Percentiles rank a stretch among this genome's conserved stretches.
Evolutionary conservation across 2,888 invertebrate genomes (phyloP).

Genomic region (Tetropium fuscum): DNA sequence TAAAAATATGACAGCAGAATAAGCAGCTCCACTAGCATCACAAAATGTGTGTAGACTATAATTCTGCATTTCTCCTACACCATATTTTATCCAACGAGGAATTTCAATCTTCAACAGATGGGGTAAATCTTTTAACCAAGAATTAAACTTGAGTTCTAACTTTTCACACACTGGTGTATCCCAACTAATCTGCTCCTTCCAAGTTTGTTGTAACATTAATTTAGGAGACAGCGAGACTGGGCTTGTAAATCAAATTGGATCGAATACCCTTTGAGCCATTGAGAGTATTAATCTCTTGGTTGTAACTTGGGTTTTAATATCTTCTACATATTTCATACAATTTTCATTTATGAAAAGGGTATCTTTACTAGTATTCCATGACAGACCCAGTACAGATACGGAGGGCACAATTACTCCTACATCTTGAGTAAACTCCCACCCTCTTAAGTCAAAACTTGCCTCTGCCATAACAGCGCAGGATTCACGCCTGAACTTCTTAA

Average conservation of each 20-base stretch:
- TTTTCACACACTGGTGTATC: slow-evolving; percentile 9
- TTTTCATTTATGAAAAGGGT: not conserved
- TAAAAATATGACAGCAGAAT: slow-evolving; percentile 4
- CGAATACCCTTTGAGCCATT: slow-evolving; percentile 25
- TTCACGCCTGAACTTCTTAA: slow-evolving; percentile 14
- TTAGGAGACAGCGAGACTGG: slow-evolving; percentile 33
- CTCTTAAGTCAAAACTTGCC: slow-evolving; percentile 11
- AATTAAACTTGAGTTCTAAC: not conserved
- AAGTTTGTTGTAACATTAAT: slow-evolving; percentile 28
- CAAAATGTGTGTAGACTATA: not conserved
- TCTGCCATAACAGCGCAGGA: slow-evolving; percentile 1
- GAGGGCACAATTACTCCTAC: not conserved
- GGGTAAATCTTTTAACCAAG: not conserved
- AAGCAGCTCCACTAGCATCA: slow-evolving; percentile 1
- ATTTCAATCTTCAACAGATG: not conserved
- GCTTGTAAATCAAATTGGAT: slow-evolving; percentile 27
- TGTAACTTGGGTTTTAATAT: not conserved
- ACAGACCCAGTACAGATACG: slow-evolving; percentile 5
- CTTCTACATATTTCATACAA: not conserved
- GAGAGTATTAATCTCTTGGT: slow-evolving; percentile 25
- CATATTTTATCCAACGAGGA: not conserved
- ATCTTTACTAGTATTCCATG: slow-evolving; percentile 13
- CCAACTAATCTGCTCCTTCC: slow-evolving; percentile 29
- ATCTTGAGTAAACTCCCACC: not conserved
- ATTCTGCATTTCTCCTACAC: not conserved